Conservation (phyloP, 2,888 invertebrate genomes). For the Petrolisthes cinctipes region DNA sequence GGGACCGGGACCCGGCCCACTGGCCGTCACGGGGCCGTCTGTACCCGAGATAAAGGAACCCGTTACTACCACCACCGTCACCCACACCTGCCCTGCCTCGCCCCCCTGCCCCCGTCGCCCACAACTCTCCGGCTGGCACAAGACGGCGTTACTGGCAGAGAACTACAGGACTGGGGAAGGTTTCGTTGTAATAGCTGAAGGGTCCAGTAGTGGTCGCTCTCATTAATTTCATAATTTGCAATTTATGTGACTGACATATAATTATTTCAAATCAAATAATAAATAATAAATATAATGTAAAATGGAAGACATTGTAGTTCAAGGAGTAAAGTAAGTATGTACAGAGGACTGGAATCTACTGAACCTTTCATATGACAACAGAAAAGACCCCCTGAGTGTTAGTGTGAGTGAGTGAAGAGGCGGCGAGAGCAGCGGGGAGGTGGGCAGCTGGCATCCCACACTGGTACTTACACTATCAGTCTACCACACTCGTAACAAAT, state of each 20-base stretch:
- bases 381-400: not conserved
- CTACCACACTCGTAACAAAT: constrained; percentile 97
- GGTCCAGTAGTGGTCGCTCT: constrained; percentile 9
- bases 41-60: constrained; percentile 59
- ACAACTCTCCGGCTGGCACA: constrained; percentile 30
- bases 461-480: constrained; percentile 93
- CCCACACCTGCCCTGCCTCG: constrained; percentile 28
- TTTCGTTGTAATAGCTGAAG: not conserved
- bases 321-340: no score
- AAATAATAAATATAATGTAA: no score
- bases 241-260: no score
- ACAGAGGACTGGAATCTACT: no score
- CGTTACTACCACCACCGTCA: constrained; percentile 48
- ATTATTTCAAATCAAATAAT: no score
- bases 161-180: constrained; percentile 11
- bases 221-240: no score
- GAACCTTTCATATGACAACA: no score
- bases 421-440: constrained; percentile 26
- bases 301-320: no score
- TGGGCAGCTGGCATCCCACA: constrained; percentile 13
- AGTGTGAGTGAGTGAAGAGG: constrained; percentile 1
- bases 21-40: constrained; percentile 51
- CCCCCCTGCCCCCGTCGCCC: constrained; percentile 19
- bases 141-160: constrained; percentile 25
- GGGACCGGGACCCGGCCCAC: constrained; percentile 49